phyloP scores from a whole-genome alignment of 1,140 invertebrate species.

The Teleopsis dalmanni region DNA sequence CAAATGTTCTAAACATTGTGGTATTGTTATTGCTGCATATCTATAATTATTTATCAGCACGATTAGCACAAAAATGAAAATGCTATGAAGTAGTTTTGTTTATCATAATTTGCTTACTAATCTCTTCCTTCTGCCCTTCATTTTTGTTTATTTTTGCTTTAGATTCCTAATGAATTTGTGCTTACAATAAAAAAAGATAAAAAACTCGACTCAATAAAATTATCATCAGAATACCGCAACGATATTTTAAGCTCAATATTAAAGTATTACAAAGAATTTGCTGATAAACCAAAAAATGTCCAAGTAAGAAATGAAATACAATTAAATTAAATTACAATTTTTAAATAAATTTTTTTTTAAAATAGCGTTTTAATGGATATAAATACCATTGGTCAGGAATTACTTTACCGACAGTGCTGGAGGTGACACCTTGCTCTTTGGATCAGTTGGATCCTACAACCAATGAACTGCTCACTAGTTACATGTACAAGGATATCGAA shows the following conservation, averaged over 20 bases:
- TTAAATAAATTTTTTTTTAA: conserved; percentile 4
- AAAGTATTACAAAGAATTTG: conserved; percentile 68
- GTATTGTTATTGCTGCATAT: too few species aligned
- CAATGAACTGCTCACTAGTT: conserved; percentile 71
- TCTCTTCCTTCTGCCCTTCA: not conserved
- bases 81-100: not conserved
- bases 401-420: conserved; percentile 75
- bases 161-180: conserved; percentile 65
- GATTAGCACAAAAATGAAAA: too few species aligned
- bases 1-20: too few species aligned
- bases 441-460: conserved; percentile 85
- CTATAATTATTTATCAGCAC: too few species aligned
- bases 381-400: conserved; percentile 96
- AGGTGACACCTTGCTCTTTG: conserved; percentile 81
- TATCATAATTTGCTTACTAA: not conserved
- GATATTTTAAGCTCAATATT: conserved; percentile 89
- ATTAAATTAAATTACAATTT: not conserved
- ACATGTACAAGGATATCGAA: conserved; percentile 90
- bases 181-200: conserved; percentile 83
- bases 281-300: conserved; percentile 68
- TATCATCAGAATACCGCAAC: conserved; percentile 92
- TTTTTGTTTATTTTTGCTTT: conserved; percentile 11
- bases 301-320: conserved; percentile 48
- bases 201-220: conserved; percentile 91
- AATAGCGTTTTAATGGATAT: conserved; percentile 77